These are phyloP conservation scores for Mola mola DNA, from an alignment of 2,113 vertebrate species.

Conservation along the genomic window DNA sequence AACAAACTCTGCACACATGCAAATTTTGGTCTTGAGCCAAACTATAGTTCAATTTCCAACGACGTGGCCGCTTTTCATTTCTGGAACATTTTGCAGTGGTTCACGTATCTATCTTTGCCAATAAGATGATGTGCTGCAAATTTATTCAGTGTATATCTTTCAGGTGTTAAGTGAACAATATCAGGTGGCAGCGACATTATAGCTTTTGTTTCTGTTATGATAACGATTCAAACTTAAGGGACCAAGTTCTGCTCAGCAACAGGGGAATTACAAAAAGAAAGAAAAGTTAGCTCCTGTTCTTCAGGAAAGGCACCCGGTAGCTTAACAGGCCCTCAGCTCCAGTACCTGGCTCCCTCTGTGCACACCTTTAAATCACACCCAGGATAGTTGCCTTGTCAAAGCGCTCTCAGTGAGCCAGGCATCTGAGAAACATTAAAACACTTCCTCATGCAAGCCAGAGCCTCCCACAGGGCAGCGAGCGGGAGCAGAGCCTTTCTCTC, in stretches of 20 bases:
- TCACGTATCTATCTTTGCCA: conserved; percentile 25
- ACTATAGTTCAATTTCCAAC: conserved; percentile 49
- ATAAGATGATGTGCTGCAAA: conserved; percentile 27
- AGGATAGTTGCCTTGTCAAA: conserved; percentile 81
- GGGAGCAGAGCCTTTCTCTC: conserved; percentile 80
- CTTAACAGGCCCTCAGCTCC: conserved; percentile 77
- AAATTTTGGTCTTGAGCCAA: conserved; percentile 38
- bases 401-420: conserved; percentile 75
- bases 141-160: conserved; percentile 33
- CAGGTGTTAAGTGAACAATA: conserved; percentile 48
- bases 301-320: conserved; percentile 72
- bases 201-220: conserved; percentile 64
- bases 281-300: conserved; percentile 67
- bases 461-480: conserved; percentile 79
- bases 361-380: conserved; percentile 82
- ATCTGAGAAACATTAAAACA: conserved; percentile 83
- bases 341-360: conserved; percentile 79
- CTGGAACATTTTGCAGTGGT: conserved; percentile 13
- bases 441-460: conserved; percentile 78
- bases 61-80: conserved; percentile 36
- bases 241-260: conserved; percentile 65
- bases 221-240: conserved; percentile 72
- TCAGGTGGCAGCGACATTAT: conserved; percentile 39
- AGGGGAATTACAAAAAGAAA: conserved; percentile 60
- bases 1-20: conserved; percentile 51